Percentiles rank a stretch among this genome's conserved stretches.
phyloP scores from a whole-genome alignment of 2,113 vertebrate species.

The Thinocorus orbignyianus region DNA sequence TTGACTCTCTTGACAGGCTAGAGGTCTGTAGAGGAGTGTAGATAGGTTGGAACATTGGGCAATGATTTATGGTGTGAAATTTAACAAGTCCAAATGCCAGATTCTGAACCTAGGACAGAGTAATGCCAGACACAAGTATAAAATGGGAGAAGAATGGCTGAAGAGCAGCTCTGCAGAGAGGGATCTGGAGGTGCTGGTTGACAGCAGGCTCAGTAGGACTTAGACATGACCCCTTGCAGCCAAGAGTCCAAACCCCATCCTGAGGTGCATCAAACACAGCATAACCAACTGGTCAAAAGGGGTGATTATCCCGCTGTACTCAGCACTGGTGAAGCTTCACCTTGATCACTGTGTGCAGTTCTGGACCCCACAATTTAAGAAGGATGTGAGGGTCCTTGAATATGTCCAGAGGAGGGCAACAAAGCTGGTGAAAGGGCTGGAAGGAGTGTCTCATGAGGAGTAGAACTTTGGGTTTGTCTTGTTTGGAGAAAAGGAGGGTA shows the following conservation, averaged over 20 bases:
- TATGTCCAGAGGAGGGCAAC: not conserved
- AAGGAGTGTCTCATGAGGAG: not conserved
- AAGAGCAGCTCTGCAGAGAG: not conserved
- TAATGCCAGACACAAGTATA: not conserved
- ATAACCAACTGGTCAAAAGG: accelerated
- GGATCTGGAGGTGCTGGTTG: not conserved
- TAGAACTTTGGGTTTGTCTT: not conserved
- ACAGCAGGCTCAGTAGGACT: no score
- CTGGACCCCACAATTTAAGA: not conserved
- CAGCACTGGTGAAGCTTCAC: not conserved
- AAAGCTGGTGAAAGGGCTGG: not conserved
- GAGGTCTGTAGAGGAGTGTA: not conserved
- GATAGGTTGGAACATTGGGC: not conserved
- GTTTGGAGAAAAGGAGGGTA: not conserved
- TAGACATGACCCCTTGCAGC: not conserved
- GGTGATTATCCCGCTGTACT: not conserved
- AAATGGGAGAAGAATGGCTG: not conserved
- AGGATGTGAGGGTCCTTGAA: not conserved
- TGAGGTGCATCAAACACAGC: not conserved
- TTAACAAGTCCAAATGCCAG: not conserved
- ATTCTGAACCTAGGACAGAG: not conserved
- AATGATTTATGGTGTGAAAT: not conserved
- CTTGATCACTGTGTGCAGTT: not conserved
- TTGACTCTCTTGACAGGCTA: not conserved
- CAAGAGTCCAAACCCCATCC: not conserved